phyloP scores from a whole-genome alignment of 2,888 invertebrate genomes.

The Octonoba sinensis region DNA sequence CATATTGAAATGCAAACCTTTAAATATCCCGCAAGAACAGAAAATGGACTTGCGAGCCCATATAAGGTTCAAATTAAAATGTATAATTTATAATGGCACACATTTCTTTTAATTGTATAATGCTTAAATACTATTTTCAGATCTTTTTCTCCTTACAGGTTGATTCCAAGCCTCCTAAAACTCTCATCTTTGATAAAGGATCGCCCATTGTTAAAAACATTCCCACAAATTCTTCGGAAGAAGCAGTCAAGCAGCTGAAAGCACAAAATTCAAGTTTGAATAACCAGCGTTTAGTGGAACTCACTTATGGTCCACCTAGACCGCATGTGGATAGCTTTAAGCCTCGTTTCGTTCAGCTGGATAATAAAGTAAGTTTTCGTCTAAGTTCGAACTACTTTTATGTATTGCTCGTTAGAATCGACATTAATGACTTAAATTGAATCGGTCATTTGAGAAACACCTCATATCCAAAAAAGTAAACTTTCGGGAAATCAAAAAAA shows the following conservation, averaged over 20 bases:
- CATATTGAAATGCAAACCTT: too few species aligned
- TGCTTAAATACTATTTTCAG: background rate
- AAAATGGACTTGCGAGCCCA: too few species aligned
- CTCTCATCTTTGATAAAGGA: constrained; percentile 23
- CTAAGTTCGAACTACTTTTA: too few species aligned
- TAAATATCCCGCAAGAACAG: too few species aligned
- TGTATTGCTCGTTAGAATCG: too few species aligned
- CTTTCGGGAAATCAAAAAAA: too few species aligned
- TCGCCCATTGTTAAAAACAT: background rate
- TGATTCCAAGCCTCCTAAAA: background rate
- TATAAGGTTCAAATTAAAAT: background rate
- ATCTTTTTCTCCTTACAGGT: background rate
- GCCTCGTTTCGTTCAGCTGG: constrained; percentile 16
- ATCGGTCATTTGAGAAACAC: too few species aligned
- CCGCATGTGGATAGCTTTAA: background rate
- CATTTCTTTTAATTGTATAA: background rate
- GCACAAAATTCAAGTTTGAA: constrained; percentile 5
- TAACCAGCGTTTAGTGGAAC: constrained; percentile 17
- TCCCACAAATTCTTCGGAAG: background rate
- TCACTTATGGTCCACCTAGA: constrained; percentile 22
- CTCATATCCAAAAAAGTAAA: too few species aligned
- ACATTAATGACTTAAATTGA: too few species aligned
- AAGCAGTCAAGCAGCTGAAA: background rate
- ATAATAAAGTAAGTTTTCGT: constrained; percentile 9
- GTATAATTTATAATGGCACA: background rate